A percentile compares a stretch with the other conserved stretches of the same genome.
phyloP scores from a whole-genome alignment of 2,113 vertebrate species.

The Cyanistes caeruleus region DNA sequence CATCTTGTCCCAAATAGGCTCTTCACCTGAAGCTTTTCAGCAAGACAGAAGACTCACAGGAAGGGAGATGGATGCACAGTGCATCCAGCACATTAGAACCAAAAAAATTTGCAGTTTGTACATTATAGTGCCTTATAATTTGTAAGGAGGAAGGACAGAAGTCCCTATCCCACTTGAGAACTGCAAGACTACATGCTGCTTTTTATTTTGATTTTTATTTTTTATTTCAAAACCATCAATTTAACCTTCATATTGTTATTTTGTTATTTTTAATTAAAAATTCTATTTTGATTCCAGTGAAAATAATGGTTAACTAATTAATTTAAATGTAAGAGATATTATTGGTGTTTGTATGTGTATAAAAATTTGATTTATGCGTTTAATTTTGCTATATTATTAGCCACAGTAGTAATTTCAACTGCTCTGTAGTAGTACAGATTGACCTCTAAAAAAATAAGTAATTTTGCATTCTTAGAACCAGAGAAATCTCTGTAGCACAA shows the following conservation, averaged over 20 bases:
- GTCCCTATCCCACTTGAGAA: not conserved
- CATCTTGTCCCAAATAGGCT: fast-evolving
- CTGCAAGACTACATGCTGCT: not conserved
- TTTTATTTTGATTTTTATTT: not conserved
- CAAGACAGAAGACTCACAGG: not conserved
- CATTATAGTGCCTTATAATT: no score
- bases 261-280: not conserved
- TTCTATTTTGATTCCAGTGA: not conserved
- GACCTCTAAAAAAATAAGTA: not conserved
- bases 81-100: not conserved
- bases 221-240: not conserved
- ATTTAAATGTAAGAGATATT: not conserved
- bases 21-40: not conserved
- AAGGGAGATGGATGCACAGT: not conserved
- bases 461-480: not conserved
- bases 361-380: not conserved
- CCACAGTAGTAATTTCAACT: not conserved
- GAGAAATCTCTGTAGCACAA: not conserved
- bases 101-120: not conserved
- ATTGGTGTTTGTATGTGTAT: not conserved
- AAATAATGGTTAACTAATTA: not conserved
- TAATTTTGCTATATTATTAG: not conserved
- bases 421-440: not conserved
- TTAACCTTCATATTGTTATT: not conserved
- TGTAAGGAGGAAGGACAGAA: not conserved